Evolutionary conservation across 1,140 invertebrate genomes (phyloP).

Genomic region (Cydia amplana): DNA sequence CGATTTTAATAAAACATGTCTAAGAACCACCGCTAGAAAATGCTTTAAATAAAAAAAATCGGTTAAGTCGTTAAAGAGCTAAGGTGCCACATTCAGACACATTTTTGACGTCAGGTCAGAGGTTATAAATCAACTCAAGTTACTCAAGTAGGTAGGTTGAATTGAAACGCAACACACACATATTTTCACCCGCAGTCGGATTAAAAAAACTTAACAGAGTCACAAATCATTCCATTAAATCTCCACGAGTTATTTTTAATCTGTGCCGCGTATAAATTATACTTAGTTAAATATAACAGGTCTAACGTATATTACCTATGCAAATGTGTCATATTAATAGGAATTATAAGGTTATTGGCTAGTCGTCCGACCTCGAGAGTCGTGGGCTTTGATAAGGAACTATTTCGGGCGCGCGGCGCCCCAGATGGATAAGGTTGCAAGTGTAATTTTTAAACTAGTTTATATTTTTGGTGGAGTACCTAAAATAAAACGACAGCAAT

Average conservation of each 20-base stretch:
- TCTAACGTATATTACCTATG: conserved; percentile 17
- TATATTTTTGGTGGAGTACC: not conserved
- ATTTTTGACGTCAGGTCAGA: too few species aligned
- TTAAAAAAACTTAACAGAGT: not conserved
- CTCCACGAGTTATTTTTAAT: not conserved
- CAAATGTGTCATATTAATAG: conserved; percentile 38
- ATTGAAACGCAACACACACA: too few species aligned
- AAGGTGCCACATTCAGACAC: too few species aligned
- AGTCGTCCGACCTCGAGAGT: conserved; percentile 49
- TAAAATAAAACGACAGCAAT: too few species aligned
- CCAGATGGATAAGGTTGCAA: conserved; percentile 44
- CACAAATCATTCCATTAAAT: not conserved
- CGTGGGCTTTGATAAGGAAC: conserved; percentile 69
- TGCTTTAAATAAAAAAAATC: too few species aligned
- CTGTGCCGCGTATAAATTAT: not conserved
- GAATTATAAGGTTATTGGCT: conserved; percentile 48
- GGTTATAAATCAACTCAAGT: too few species aligned
- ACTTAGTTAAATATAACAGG: not conserved
- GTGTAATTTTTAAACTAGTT: conserved; percentile 46
- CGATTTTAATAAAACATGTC: too few species aligned
- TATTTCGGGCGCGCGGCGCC: conserved; percentile 57
- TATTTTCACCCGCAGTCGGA: not conserved
- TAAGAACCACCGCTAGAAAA: too few species aligned
- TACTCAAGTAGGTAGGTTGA: too few species aligned
- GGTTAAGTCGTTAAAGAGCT: too few species aligned